Evolutionary conservation across 2,888 invertebrate species (phyloP), one percentile per base, ranked within the genome.

Genomic region (Epirrhoe alternata): DNA sequence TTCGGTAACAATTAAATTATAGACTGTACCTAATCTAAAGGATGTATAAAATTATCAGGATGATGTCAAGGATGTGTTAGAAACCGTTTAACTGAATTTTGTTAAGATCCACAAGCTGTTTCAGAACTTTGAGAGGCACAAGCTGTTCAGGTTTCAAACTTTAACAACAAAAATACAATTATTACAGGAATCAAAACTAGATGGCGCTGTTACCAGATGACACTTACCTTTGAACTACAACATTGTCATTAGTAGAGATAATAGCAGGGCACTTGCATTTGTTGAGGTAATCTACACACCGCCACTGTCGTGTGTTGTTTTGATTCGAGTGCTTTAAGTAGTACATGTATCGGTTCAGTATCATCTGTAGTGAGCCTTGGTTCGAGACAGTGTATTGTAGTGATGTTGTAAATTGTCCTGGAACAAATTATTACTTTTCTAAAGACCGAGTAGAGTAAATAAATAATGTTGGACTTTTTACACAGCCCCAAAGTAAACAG

Each of bases 341-440:
- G 73, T 93, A 93, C 62, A 93, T 71, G 68, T 82, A 93, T 2
- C 93, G 78, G 73, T 93, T 93, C 14, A 93, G 72, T 7, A 93
- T 90, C 85, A 93, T 86, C 64, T 93, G 93, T 24, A 93, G 73
- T 0, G 90, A 88, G 69, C 93, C 93, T 53, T 89, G 92, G 72
- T 90, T 93, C 1, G 93, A 92, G 6, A 93, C 86, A 0, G 93
- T 93, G 81, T 87, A 93, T 70, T 92, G 93, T 63, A 90, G 80
- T 7, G 74, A 71, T 16, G 57, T 31, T 59, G 59, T 1, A 47
- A n/a, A n/a, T 12, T 3, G n/a, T 16, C 31, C 58, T 64, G 49
- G 7, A 59, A 61, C 14, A 38, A 49, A 31, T 33, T 17, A 45
- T 24, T 24, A 24, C n/a, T n/a, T n/a, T n/a, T n/a, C n/a, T n/a